phyloP scores from a whole-genome alignment of 2,888 invertebrate genomes.

The Acronicta leporina region DNA sequence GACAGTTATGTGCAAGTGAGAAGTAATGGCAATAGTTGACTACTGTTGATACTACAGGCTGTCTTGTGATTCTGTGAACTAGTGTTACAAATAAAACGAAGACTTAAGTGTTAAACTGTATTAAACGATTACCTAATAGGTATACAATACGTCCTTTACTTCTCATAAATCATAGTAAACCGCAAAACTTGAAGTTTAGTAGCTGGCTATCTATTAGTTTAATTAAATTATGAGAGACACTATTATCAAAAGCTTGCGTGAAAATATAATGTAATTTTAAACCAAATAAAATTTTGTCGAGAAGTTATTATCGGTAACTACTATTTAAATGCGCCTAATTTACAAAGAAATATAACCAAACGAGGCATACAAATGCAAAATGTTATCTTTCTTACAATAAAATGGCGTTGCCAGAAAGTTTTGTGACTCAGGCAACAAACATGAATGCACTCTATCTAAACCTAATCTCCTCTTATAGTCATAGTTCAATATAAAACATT shows the following conservation, averaged over 20 bases:
- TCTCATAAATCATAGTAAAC: conserved; percentile 59
- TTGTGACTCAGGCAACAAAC: conserved; percentile 74
- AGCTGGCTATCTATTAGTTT: conserved; percentile 53
- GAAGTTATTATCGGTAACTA: conserved; percentile 9
- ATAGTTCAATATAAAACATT: conserved; percentile 79
- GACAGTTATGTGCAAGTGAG: conserved; percentile 57
- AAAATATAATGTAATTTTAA: no score
- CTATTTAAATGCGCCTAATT: conserved; percentile 20
- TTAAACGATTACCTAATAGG: conserved; percentile 77
- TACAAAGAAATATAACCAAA: conserved; percentile 24
- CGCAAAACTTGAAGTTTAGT: conserved; percentile 47
- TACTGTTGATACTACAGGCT: conserved; percentile 37
- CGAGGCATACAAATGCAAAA: conserved; percentile 36
- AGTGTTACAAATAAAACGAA: conserved; percentile 69
- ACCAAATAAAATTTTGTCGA: conserved; percentile 14
- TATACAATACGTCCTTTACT: conserved; percentile 64
- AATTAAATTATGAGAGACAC: conserved; percentile 49
- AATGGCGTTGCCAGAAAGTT: conserved; percentile 64
- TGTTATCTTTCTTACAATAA: conserved; percentile 52
- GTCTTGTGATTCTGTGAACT: conserved; percentile 48
- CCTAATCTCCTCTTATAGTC: conserved; percentile 70
- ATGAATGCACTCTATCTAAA: conserved; percentile 78
- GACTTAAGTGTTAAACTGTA: conserved; percentile 79
- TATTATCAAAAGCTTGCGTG: conserved; percentile 50
- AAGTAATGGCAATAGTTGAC: conserved; percentile 47